Base-by-base conservation (phyloP, 2,888 invertebrate genomes). In the Boloria euphrosyne region DNA sequence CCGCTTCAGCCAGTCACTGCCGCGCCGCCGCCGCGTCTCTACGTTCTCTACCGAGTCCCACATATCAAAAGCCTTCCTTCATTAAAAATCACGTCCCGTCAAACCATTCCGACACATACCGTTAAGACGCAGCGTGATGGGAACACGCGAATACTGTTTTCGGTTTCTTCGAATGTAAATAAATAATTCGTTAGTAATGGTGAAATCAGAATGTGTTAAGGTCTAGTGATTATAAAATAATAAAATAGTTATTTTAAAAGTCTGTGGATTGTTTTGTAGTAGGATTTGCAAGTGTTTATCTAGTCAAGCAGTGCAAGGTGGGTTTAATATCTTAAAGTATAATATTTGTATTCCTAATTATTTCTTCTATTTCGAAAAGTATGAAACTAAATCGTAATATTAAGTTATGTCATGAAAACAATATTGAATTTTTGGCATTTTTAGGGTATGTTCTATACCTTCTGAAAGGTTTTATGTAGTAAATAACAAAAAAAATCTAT, bases 1-100 rank as follows among this genome's bases (percentile, higher is more conserved):
- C 87, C 88, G 84, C 86, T 88, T 86, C 80, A 74, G 80, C 76
- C 86, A 90, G 90, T 90, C 80, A 77, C 78, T 76, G 78, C 79
- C 85, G 88, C 82, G 89, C 79, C 78, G 76, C 77, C 83, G 79
- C 71, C 79, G 81, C 79, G 80, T 74, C 80, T 83, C 89, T 86
- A 84, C 80, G 73, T 74, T 69, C 71, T 71, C 71, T 75, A 70
- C 70, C 71, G 59, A 66, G 70, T 74, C 75, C 71, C 75, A 77
- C 77, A 77, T 76, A 79, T 77, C 76, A 78, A 71, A 74, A 72
- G 73, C 75, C 78, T 77, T 77, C 80, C 76, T 77, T 78, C 75
- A 81, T 80, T 80, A 80, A 79, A 70, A 82, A 81, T 78, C 83
- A 78, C 81, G 81, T 78, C 76, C 67, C 68, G 74, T 62, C 71